phyloP scores from a whole-genome alignment of 2,797 vertebrate species.

The Botia kubotai region DNA sequence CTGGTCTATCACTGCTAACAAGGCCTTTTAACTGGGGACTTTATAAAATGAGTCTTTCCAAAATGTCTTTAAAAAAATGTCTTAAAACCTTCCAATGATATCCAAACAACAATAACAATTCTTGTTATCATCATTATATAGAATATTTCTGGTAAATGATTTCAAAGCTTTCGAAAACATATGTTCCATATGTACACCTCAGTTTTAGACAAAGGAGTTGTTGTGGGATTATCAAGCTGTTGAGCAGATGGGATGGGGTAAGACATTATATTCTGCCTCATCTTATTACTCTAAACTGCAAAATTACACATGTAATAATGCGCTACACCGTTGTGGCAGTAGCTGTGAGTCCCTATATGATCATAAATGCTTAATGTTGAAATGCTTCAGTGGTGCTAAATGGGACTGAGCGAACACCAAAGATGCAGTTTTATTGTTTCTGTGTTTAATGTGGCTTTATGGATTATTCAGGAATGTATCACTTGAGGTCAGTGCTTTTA shows the following conservation, averaged over 20 bases:
- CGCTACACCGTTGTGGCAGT: conserved; percentile 25
- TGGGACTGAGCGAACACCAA: not conserved
- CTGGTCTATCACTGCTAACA: conserved; percentile 15
- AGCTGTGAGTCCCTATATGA: conserved; percentile 22
- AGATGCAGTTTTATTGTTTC: conserved; percentile 6
- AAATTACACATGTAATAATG: conserved; percentile 45
- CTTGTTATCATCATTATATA: not conserved
- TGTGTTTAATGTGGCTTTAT: conserved; percentile 2
- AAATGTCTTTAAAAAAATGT: not conserved
- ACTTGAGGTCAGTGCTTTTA: not conserved
- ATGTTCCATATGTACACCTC: conserved; percentile 31
- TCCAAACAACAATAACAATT: not conserved
- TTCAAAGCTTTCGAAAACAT: conserved; percentile 11
- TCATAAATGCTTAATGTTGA: conserved; percentile 35
- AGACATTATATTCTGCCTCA: conserved; percentile 26
- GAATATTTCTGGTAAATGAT: conserved; percentile 5
- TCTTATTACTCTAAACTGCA: conserved; percentile 33
- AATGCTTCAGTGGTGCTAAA: conserved; percentile 25
- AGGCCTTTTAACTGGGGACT: conserved; percentile 24
- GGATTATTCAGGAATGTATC: conserved; percentile 2
- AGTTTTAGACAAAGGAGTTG: conserved; percentile 25
- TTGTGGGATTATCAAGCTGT: conserved; percentile 23
- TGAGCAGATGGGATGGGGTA: conserved; percentile 28
- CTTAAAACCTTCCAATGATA: not conserved
- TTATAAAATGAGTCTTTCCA: not conserved